A percentile compares a stretch with the other conserved stretches of the same genome.
These are phyloP conservation scores for Scaptomyza reducta DNA, from an alignment of 2,888 invertebrate genomes.

Conservation along the genomic window DNA sequence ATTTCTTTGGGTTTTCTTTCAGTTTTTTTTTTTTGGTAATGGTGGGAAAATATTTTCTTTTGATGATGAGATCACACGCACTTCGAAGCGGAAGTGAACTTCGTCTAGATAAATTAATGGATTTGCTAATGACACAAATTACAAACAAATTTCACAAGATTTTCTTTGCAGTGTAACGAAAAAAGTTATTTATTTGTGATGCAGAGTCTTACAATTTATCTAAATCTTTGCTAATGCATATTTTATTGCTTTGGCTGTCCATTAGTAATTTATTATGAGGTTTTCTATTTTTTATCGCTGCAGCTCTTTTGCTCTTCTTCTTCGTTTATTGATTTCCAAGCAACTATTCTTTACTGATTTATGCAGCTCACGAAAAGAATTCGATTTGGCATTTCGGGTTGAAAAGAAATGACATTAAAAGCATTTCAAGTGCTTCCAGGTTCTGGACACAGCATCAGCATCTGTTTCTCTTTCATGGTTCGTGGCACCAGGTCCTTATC, in stretches of 20 bases:
- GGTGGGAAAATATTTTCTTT: slow-evolving; percentile 72
- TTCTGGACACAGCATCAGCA: slow-evolving; percentile 20
- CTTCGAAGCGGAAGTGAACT: slow-evolving; percentile 14
- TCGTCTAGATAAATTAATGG: slow-evolving; percentile 50
- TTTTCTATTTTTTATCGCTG: slow-evolving; percentile 28
- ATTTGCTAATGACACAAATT: slow-evolving; percentile 57
- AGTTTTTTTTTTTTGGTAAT: slow-evolving; percentile 32
- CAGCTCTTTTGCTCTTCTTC: slow-evolving; percentile 18
- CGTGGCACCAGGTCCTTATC: slow-evolving; percentile 50
- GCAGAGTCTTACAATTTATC: slow-evolving; percentile 10
- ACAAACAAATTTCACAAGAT: slow-evolving; percentile 38
- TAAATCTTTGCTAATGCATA: slow-evolving; percentile 38
- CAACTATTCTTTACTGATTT: slow-evolving; percentile 48
- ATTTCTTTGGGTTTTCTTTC: slow-evolving; percentile 22
- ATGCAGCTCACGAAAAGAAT: slow-evolving; percentile 49
- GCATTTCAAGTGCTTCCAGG: slow-evolving; percentile 40
- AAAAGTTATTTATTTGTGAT: not conserved
- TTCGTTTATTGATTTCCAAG: slow-evolving; percentile 47
- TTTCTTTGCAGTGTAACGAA: not conserved
- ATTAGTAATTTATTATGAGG: slow-evolving; percentile 49
- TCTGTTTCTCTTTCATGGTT: slow-evolving; percentile 4
- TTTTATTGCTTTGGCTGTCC: slow-evolving; percentile 44
- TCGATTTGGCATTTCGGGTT: slow-evolving; percentile 53
- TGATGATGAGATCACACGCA: slow-evolving; percentile 43
- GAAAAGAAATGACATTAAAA: slow-evolving; percentile 44